Conservation (phyloP, 2,113 vertebrate genomes). For the Crotalus horridus region DNA sequence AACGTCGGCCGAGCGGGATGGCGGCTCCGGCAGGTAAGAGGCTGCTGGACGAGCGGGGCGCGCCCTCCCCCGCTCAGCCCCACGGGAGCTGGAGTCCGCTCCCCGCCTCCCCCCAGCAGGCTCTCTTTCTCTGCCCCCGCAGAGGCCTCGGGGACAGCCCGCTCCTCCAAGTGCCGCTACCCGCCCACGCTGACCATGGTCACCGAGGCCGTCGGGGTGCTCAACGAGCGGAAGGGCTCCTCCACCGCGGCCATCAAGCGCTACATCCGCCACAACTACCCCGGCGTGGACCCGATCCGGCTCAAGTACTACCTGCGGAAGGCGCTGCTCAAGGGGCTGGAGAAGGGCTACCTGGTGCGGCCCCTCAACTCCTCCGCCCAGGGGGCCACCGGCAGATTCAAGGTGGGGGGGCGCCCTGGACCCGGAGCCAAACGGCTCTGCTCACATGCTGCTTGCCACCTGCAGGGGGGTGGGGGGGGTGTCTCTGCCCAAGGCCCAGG, state of each 20-base stretch:
- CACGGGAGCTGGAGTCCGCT: neutral
- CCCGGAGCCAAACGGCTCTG: neutral
- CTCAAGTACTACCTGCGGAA: slow-evolving; percentile 65
- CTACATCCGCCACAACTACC: slow-evolving; percentile 67
- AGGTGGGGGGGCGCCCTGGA: slow-evolving; percentile 54
- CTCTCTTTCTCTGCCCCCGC: neutral
- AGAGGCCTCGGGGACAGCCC: neutral
- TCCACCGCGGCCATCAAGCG: slow-evolving; percentile 69
- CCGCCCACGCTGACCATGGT: slow-evolving; percentile 73
- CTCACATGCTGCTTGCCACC: neutral
- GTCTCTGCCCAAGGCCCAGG: neutral
- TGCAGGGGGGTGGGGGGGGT: neutral
- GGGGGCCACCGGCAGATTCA: slow-evolving; percentile 66
- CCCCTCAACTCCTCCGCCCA: slow-evolving; percentile 59
- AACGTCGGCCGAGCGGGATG: neutral
- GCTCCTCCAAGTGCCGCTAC: slow-evolving; percentile 5
- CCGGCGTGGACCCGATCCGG: slow-evolving; percentile 56
- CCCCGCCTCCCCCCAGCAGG: neutral
- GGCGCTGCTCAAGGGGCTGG: slow-evolving; percentile 67
- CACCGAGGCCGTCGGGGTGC: slow-evolving; percentile 64
- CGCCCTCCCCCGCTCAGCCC: neutral
- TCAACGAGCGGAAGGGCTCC: slow-evolving; percentile 69
- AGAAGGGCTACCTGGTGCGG: slow-evolving; percentile 63
- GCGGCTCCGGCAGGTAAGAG: neutral
- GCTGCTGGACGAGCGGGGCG: too few relatives aligned